Percentiles rank a stretch among this genome's conserved stretches.
These are phyloP conservation scores for Theonella swinhoei DNA, from an alignment of 37 sponge, comb jelly and placozoan genomes.

Conservation along the genomic window DNA sequence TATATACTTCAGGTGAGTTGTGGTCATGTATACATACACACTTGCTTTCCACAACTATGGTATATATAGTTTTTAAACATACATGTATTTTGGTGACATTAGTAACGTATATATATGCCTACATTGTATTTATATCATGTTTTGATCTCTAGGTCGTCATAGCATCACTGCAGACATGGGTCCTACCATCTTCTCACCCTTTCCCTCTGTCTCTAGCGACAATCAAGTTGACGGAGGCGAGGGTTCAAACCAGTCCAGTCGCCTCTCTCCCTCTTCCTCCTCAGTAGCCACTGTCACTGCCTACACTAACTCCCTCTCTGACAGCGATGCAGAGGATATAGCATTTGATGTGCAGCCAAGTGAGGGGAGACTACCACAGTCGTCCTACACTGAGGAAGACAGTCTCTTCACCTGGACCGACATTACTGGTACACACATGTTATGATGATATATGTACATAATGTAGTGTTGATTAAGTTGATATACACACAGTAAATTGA, in stretches of 20 bases:
- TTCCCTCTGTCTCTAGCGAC: neutral
- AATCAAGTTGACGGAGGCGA: neutral
- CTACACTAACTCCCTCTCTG: constrained; percentile 1
- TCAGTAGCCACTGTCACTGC: constrained; percentile 11
- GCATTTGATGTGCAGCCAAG: constrained; percentile 54
- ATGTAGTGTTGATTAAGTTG: too few relatives aligned
- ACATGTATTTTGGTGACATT: too few relatives aligned
- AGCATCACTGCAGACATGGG: neutral
- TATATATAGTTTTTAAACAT: too few relatives aligned
- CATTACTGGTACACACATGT: constrained; percentile 60
- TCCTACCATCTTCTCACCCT: neutral
- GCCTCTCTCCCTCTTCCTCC: neutral
- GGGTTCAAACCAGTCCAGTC: neutral
- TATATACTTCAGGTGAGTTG: too few relatives aligned
- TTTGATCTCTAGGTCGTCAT: neutral
- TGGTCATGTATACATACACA: too few relatives aligned
- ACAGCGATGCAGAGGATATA: constrained; percentile 12
- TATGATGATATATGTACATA: too few relatives aligned
- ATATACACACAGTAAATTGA: too few relatives aligned
- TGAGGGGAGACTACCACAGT: constrained; percentile 54
- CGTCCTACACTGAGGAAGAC: constrained; percentile 62
- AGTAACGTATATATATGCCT: too few relatives aligned
- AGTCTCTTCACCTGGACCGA: constrained; percentile 67
- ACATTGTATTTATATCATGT: too few relatives aligned
- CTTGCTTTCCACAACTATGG: too few relatives aligned